A percentile compares a stretch with the other conserved stretches of the same genome.
Conservation (phyloP, 2,797 vertebrate species). For the Sebastes minor region DNA sequence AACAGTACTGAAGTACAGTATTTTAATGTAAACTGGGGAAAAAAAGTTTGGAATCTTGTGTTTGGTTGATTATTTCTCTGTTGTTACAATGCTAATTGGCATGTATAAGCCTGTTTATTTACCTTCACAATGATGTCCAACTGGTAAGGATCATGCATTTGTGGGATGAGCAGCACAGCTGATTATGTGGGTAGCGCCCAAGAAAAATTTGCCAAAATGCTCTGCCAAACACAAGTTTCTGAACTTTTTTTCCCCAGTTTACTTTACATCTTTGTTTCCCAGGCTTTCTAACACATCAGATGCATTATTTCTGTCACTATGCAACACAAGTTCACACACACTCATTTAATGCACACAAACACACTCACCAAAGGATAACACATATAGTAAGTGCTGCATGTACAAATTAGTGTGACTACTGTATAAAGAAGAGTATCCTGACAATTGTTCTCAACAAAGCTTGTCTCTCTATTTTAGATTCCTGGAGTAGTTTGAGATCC, state of each 20-base stretch:
- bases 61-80: too few relatives aligned
- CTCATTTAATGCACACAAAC: background rate
- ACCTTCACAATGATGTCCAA: too few relatives aligned
- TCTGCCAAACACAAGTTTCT: too few relatives aligned
- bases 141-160: too few relatives aligned
- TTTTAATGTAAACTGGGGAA: background rate
- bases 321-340: background rate
- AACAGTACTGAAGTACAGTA: background rate
- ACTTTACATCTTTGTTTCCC: background rate
- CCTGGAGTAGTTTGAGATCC: slow-evolving; percentile 61
- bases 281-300: background rate
- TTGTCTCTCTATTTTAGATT: slow-evolving; percentile 49
- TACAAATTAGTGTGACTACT: background rate
- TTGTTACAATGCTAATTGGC: too few relatives aligned
- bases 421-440: background rate
- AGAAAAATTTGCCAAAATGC: too few relatives aligned
- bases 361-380: background rate
- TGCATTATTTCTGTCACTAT: background rate
- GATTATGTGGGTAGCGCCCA: too few relatives aligned
- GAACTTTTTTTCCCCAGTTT: too few relatives aligned
- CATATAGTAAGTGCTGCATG: background rate
- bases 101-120: too few relatives aligned
- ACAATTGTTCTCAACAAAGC: background rate
- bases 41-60: too few relatives aligned
- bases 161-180: too few relatives aligned